Conservation (phyloP, 2,113 vertebrate genomes). For the Hyperoodon ampullatus region DNA sequence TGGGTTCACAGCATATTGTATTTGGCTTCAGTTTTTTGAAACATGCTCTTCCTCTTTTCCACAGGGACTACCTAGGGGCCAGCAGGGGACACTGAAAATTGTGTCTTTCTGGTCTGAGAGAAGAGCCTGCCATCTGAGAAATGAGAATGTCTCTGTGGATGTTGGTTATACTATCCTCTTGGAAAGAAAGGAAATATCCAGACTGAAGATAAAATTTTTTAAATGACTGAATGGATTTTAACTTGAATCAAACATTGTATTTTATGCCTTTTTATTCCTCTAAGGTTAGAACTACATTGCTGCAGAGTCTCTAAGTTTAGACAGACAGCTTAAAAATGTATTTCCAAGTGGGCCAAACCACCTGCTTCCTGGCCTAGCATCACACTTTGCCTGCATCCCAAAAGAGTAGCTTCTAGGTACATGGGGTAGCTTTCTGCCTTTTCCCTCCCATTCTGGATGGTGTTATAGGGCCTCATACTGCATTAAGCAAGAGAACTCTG, state of each 20-base stretch:
- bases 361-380: not conserved
- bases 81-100: not conserved
- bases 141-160: not conserved
- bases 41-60: not conserved
- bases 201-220: not conserved
- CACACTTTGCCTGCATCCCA: not conserved
- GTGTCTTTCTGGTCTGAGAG: not conserved
- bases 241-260: not conserved
- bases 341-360: not conserved
- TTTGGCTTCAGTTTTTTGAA: not conserved
- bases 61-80: not conserved
- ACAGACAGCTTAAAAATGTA: not conserved
- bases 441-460: not conserved
- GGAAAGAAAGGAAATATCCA: not conserved
- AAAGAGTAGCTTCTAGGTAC: not conserved
- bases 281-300: not conserved
- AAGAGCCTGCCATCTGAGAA: not conserved
- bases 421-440: not conserved
- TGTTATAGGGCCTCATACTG: accelerated
- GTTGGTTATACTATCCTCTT: not conserved
- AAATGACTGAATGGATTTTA: not conserved
- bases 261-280: not conserved
- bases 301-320: not conserved
- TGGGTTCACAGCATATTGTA: not conserved
- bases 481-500: not conserved